These are phyloP conservation scores for Stigmatopora nigra DNA, from an alignment of 2,113 vertebrate species.

Conservation along the genomic window DNA sequence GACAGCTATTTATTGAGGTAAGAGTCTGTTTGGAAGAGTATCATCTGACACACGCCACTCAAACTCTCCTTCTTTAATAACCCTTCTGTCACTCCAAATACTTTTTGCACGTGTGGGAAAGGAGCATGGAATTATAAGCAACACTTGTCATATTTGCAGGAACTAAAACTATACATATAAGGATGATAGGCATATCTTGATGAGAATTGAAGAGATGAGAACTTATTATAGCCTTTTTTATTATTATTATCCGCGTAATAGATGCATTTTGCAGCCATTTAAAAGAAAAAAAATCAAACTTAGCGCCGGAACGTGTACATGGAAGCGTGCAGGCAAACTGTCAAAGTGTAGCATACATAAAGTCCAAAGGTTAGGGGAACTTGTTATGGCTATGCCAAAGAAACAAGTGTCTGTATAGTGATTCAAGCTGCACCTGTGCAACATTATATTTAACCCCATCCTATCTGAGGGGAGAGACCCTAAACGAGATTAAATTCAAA, in stretches of 20 bases:
- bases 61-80: conserved; percentile 16
- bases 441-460: conserved; percentile 29
- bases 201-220: conserved; percentile 28
- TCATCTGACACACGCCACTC: conserved; percentile 15
- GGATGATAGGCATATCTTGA: conserved; percentile 3
- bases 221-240: conserved; percentile 17
- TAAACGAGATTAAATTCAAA: not conserved
- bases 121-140: not conserved
- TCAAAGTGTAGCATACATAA: conserved; percentile 21
- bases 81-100: not conserved
- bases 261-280: conserved; percentile 13
- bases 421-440: conserved; percentile 55
- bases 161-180: not conserved
- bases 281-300: conserved; percentile 9
- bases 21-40: conserved; percentile 57
- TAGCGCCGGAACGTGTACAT: conserved; percentile 12
- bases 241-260: not conserved
- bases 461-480: not conserved
- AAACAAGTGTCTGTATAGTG: conserved; percentile 45
- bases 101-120: not conserved
- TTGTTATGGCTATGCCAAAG: conserved; percentile 28
- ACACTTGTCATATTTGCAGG: not conserved
- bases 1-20: conserved; percentile 68
- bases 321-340: conserved; percentile 19
- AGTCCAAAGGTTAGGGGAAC: conserved; percentile 58